Evolutionary conservation across 53 echinoderm and acorn worm species (phyloP).

Genomic region (Hippasteria phrygiana): DNA sequence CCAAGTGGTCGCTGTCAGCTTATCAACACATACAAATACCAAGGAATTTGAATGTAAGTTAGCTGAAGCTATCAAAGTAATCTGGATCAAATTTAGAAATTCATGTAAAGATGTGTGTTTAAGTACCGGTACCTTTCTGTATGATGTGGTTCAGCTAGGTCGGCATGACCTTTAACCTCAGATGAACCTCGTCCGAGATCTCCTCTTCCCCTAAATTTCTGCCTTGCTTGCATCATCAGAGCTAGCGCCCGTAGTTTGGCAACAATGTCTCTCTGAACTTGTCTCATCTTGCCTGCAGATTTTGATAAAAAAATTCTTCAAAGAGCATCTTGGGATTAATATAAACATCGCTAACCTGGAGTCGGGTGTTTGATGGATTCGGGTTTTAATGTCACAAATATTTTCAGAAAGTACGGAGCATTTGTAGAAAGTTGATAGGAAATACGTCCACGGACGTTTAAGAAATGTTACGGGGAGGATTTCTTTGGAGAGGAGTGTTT

Average conservation of each 20-base stretch:
- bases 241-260: slow-evolving; percentile 35
- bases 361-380: neutral
- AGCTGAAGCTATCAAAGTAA: no score
- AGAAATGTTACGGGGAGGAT: no score
- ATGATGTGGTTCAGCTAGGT: neutral
- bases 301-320: neutral
- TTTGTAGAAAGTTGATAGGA: no score
- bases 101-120: neutral
- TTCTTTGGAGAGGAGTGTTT: no score
- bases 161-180: neutral
- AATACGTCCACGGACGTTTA: no score
- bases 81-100: no score
- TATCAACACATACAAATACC: no score
- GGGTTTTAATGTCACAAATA: neutral
- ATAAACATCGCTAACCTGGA: neutral
- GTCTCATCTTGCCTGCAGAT: neutral
- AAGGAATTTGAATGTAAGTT: neutral
- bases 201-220: neutral
- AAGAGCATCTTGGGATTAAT: no score
- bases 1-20: no score
- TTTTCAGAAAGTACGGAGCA: no score
- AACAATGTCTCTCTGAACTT: neutral
- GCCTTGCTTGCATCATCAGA: slow-evolving; percentile 51
- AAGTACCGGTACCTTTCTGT: neutral
- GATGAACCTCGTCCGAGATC: neutral